A percentile compares a stretch with the other conserved stretches of the same genome.
phyloP scores from a whole-genome alignment of 1,140 invertebrate species.

The Cydia fagiglandana region DNA sequence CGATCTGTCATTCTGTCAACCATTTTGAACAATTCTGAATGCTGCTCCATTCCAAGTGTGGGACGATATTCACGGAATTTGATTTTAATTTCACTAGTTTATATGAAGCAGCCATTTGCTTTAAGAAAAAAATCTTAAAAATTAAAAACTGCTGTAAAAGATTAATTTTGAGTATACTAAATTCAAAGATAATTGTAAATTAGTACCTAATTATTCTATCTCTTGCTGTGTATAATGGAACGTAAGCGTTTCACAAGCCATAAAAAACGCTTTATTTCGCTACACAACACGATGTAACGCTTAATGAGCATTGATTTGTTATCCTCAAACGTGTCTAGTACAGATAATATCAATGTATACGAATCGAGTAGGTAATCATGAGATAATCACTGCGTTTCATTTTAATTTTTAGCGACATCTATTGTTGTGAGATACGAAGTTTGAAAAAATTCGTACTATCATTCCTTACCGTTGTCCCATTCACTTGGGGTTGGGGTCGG shows the following conservation, averaged over 20 bases:
- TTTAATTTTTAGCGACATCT: background rate
- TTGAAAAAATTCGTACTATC: too few relatives aligned
- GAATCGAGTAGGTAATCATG: background rate
- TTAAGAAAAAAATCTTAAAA: too few relatives aligned
- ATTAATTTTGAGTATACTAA: background rate
- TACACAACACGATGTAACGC: background rate
- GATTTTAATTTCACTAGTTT: background rate
- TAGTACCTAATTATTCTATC: background rate
- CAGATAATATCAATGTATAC: background rate
- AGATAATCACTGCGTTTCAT: background rate
- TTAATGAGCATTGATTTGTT: background rate
- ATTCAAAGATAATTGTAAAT: background rate
- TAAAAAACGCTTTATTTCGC: background rate
- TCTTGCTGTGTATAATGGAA: background rate
- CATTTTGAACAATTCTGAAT: constrained; percentile 55
- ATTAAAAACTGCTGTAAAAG: too few relatives aligned
- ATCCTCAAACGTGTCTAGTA: background rate
- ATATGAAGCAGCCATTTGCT: too few relatives aligned
- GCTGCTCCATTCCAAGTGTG: constrained; percentile 40
- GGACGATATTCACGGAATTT: background rate
- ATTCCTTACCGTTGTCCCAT: too few relatives aligned
- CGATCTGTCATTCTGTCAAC: constrained; percentile 55
- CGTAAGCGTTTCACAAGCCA: background rate
- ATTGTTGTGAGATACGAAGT: background rate
- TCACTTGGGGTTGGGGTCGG: too few relatives aligned